Evolutionary conservation across 2,888 invertebrate genomes (phyloP), one percentile per base, ranked within the genome.

Genomic region (Ceramica pisi): DNA sequence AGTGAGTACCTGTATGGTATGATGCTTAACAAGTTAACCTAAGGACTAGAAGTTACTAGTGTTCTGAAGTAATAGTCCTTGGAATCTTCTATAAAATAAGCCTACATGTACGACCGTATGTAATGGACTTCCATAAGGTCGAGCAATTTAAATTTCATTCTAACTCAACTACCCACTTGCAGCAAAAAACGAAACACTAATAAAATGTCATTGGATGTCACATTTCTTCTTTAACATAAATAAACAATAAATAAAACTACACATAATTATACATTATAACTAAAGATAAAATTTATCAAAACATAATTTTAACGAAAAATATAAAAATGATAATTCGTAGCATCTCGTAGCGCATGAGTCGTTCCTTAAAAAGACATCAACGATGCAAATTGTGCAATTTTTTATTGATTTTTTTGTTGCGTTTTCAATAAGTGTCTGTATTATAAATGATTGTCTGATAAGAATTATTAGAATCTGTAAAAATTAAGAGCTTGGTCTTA

Each of bases 281-380:
- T 65, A 72, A 67, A 55, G 59, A 50, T 10, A 35, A n/a, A n/a
- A 64, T 55, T 61, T 66, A 67, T 66, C 55, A 67, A 67, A 70
- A 56, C 21, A 41, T 44, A n/a, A 68, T 70, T 65, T 60, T 12
- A 38, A 69, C 26, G 14, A 68, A 68, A 65, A 62, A 69, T 51
- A 10, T 44, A 50, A 59, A 19, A 48, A 53, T 23, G 23, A 46
- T 53, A 21, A 38, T 67, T 59, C 72, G 72, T 75, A 66, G 67
- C 67, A 50, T 8, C 56, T 55, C 76, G 81, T 78, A 79, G 82
- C 83, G 64, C 72, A 66, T 41, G 38, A 53, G 48, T 68, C 64
- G 67, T 75, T 65, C 88, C 41, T 88, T 78, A 63, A 88, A 90
- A 90, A 91, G 91, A 91, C 89, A 85, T 91, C 89, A 90, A 91